Evolutionary conservation across 2,888 invertebrate species (phyloP), one percentile per base, ranked within the genome.

Genomic region (Dioctria rufipes): DNA sequence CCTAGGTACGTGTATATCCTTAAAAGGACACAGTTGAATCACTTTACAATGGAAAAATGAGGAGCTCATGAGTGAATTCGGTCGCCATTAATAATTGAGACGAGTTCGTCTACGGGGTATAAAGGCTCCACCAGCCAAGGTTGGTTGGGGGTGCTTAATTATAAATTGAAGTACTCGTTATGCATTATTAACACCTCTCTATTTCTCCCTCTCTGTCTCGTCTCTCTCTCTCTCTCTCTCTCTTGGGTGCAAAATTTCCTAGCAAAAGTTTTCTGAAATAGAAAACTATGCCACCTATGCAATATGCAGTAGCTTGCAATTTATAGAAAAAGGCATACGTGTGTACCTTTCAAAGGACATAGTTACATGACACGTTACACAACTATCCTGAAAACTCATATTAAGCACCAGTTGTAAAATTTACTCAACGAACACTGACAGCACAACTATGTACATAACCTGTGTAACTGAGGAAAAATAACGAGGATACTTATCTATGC

Each of bases 161-260:
- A 78, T 78, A 78, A 66, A 78, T 78, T 78, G 66, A 78, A 78
- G 66, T 66, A 66, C 66, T 78, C 49, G 49, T 40, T 13, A 3
- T 78, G 66, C 42, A 78, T 78, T 78, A 78, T 78, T 78, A 78
- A 78, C 78, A 78, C 66, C 40, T 78, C 13, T 13, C 78, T 25
- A 25, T 25, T 25, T 25, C 25, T 25, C 25, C 25, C 25, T 25
- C 25, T 25, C 2, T 25, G 25, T 25, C 25, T 25, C 25, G 1
- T 25, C 25, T 25, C 25, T 25, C 25, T 25, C 25, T 25, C 25
- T 25, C 25, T 25, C 25, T 25, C 25, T 25, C 25, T 25, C 25
- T 25, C 25, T 25, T 25, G 25, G 42, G 54, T 78, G 51, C 66
- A 78, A 54, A 65, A 66, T 39, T 13, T 66, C 54, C 25, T 51